phyloP scores from a whole-genome alignment of 2,888 invertebrate species.

The Polietes domitor region DNA sequence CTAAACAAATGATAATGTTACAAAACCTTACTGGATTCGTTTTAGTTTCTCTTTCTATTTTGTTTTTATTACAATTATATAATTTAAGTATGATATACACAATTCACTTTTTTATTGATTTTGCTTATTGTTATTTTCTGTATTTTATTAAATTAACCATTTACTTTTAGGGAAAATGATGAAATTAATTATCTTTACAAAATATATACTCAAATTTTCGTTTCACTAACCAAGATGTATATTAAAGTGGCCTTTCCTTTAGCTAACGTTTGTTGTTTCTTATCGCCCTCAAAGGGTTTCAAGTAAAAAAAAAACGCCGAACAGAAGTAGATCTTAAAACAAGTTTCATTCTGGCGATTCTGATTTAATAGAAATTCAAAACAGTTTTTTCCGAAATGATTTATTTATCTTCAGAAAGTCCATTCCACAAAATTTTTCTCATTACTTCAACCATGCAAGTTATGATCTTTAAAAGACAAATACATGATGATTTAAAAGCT shows the following conservation, averaged over 20 bases:
- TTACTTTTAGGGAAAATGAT: neutral
- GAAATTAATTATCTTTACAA: neutral
- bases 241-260: conserved; percentile 10
- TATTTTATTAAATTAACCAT: conserved; percentile 19
- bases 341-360: no score
- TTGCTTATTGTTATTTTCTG: neutral
- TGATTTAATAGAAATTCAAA: no score
- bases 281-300: neutral
- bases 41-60: neutral
- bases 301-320: no score
- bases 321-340: no score
- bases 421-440: no score
- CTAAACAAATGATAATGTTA: neutral
- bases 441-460: neutral
- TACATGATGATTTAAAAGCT: conserved; percentile 23
- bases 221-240: conserved; percentile 2
- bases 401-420: conserved; percentile 20
- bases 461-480: conserved; percentile 45
- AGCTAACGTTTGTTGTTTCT: neutral
- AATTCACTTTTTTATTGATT: neutral
- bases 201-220: neutral
- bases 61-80: conserved; percentile 11
- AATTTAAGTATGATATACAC: conserved; percentile 25
- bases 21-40: conserved; percentile 14
- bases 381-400: no score